phyloP scores from a whole-genome alignment of 2,797 vertebrate genomes.

The Epinephelus malabaricus region DNA sequence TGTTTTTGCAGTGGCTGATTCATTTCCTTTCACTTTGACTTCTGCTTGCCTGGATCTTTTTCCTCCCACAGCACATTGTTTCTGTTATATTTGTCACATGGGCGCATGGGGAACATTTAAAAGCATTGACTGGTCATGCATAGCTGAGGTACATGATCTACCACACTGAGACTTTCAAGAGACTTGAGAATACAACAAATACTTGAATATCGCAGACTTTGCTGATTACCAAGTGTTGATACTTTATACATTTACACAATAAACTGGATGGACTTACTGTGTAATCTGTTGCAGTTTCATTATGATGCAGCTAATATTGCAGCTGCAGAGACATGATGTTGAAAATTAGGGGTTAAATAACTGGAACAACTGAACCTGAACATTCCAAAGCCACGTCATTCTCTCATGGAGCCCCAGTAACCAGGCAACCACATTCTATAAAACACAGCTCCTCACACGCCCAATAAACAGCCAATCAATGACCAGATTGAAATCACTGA shows the following conservation, averaged over 20 bases:
- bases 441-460: conserved; percentile 34
- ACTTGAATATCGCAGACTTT: neutral
- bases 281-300: too few relatives aligned
- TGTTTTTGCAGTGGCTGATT: neutral
- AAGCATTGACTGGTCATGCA: neutral
- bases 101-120: conserved; percentile 3
- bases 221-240: neutral
- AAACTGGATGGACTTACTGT: neutral
- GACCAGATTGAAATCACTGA: conserved; percentile 24
- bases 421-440: conserved; percentile 69
- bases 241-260: neutral
- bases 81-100: conserved; percentile 14
- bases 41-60: neutral
- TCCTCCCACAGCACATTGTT: neutral
- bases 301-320: neutral
- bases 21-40: conserved; percentile 19
- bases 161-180: neutral
- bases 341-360: conserved; percentile 28
- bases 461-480: conserved; percentile 58
- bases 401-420: conserved; percentile 52
- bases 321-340: neutral
- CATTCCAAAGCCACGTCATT: conserved; percentile 36
- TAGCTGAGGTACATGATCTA: neutral
- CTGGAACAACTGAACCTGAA: conserved; percentile 50
- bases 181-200: neutral